Base-by-base conservation (phyloP, 2,113 vertebrate species). In the Lagopus leucura region DNA sequence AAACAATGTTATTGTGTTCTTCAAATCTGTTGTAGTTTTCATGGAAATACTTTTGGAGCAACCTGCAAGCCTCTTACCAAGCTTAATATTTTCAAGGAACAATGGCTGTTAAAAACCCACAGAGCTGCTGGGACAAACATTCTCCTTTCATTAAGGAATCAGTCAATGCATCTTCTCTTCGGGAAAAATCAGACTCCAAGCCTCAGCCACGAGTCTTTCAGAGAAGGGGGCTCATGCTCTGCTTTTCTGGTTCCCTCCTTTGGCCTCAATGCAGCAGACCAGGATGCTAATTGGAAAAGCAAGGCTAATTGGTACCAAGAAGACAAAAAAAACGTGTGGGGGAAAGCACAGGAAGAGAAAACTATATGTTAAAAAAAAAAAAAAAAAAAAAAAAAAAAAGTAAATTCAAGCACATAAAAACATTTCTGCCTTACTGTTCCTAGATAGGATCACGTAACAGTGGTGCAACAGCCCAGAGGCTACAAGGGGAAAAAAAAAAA, bases 131-230 rank as follows among this genome's bases (percentile, higher is more conserved):
- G 84, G 86, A 48, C 81, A 70, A 58, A 69, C 66, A 92, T 86
- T 93, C 78, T 93, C 71, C 91, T 91, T 94, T 95, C 94, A 93
- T 93, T 94, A 95, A 93, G 91, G 91, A 94, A 94, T 91, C 87
- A 93, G 71, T 88, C 89, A 95, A 64, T 76, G 75, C 64, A 91
- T 11, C 34, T 88, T 55, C 75, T 88, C 67, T 60, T 92, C 92
- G 85, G 92, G 84, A 94, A 93, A 93, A 93, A 80, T 82, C 67
- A 74, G 89, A 55, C 91, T 93, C 89, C 72, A 85, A 91, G 84
- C 67, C 84, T 88, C 78, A 85, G 82, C 71, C 82, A 89, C 0
- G 15, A 85, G 72, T 8, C 84, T 94, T 73, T 77, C 75, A 73
- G 75, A 66, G 92, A 86, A 89, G 8, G 32, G 67, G 75, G 67